A percentile compares a stretch with the other conserved stretches of the same genome.
Evolutionary conservation across 2,797 vertebrate genomes (phyloP).

Genomic region (Lateolabrax maculatus): DNA sequence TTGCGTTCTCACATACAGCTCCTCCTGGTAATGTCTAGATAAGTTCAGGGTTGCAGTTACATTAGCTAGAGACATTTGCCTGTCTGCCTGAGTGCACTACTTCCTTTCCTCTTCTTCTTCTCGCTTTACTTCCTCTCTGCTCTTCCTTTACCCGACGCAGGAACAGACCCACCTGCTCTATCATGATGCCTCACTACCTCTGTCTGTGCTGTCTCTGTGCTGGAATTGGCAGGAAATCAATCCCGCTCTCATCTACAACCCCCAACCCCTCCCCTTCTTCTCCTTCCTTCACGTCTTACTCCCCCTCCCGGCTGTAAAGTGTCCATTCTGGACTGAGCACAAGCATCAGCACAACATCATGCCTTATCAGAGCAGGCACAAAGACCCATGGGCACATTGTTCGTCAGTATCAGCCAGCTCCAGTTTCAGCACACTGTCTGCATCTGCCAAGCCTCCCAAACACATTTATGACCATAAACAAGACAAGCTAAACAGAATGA

Average conservation of each 20-base stretch:
- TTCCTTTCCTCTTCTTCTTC: constrained; percentile 44
- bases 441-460: constrained; percentile 63
- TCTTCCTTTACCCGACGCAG: constrained; percentile 45
- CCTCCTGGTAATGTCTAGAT: too few species aligned
- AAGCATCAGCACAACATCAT: constrained; percentile 67
- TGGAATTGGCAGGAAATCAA: constrained; percentile 81
- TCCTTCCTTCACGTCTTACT: constrained; percentile 62
- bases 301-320: constrained; percentile 74
- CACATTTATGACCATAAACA: constrained; percentile 63
- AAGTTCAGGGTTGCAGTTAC: too few species aligned
- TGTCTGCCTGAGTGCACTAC: constrained; percentile 45
- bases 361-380: constrained; percentile 80
- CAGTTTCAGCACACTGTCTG: constrained; percentile 65
- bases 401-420: constrained; percentile 76
- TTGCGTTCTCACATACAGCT: too few species aligned
- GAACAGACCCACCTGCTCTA: constrained; percentile 75
- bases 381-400: constrained; percentile 77
- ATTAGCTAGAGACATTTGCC: constrained; percentile 46
- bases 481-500: constrained; percentile 64
- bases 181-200: constrained; percentile 68
- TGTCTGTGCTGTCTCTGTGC: constrained; percentile 57
- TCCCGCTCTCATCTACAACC: constrained; percentile 63
- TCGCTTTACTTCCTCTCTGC: constrained; percentile 52
- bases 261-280: neutral
- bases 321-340: constrained; percentile 69